phyloP scores from a whole-genome alignment of 1,140 invertebrate genomes.

The Dreissena rostriformis region DNA sequence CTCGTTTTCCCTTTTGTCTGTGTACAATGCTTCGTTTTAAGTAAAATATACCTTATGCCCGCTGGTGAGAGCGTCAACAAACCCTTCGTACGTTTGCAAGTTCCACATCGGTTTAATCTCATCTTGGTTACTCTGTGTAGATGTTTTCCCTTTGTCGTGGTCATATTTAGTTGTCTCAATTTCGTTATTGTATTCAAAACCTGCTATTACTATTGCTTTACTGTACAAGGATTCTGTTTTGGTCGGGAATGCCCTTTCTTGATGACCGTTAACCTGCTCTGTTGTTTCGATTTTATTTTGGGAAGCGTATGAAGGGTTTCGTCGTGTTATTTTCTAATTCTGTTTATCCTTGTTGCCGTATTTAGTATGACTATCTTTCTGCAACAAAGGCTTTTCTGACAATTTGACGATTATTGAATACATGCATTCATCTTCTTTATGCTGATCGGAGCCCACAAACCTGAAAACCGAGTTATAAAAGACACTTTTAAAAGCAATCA shows the following conservation, averaged over 20 bases:
- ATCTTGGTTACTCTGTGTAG: neutral
- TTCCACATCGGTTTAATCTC: conserved; percentile 53
- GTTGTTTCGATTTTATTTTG: conserved; percentile 14
- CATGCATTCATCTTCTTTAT: neutral
- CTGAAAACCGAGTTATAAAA: too few species aligned
- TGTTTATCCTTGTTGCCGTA: neutral
- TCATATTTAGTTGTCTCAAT: neutral
- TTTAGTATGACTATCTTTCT: neutral
- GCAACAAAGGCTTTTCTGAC: conserved; percentile 16
- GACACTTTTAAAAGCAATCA: too few species aligned
- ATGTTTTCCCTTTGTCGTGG: neutral
- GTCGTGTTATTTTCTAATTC: neutral
- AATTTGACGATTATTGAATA: neutral
- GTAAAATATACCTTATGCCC: conserved; percentile 60
- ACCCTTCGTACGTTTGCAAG: conserved; percentile 45
- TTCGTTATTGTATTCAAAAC: conserved; percentile 8
- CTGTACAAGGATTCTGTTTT: neutral
- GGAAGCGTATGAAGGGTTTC: neutral
- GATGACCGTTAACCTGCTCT: neutral
- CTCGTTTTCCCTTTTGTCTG: conserved; percentile 25
- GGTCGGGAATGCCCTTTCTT: neutral
- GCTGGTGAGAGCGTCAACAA: conserved; percentile 53
- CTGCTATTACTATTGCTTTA: conserved; percentile 10
- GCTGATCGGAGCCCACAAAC: neutral
- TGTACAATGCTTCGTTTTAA: conserved; percentile 52